phyloP scores from a whole-genome alignment of 2,113 vertebrate species.

The Rutilus rutilus region DNA sequence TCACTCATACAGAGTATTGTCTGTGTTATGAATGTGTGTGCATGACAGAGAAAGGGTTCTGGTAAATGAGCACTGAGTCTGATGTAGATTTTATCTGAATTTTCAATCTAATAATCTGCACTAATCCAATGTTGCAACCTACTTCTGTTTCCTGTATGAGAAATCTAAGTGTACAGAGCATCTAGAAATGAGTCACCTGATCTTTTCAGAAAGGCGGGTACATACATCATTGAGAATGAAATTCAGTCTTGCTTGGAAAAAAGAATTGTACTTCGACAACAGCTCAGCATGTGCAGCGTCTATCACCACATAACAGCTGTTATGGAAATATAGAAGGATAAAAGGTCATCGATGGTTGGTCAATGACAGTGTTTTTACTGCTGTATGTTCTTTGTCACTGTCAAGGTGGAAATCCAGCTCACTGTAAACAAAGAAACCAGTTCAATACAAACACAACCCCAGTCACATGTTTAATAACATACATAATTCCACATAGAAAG shows the following conservation, averaged over 20 bases:
- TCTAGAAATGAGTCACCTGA: neutral
- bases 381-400: neutral
- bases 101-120: constrained; percentile 27
- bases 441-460: neutral
- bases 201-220: neutral
- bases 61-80: neutral
- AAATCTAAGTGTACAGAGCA: neutral
- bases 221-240: neutral
- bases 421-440: neutral
- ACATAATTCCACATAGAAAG: neutral
- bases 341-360: neutral
- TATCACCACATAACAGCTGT: constrained; percentile 4
- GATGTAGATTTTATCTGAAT: constrained; percentile 12
- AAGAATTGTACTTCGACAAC: neutral
- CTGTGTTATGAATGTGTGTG: neutral
- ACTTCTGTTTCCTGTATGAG: neutral
- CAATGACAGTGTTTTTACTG: neutral
- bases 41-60: constrained; percentile 2
- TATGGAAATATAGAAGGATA: neutral
- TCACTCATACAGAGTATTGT: neutral
- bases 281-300: neutral
- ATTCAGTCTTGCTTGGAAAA: constrained; percentile 2
- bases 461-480: neutral
- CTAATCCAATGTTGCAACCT: neutral
- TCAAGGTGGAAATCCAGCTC: neutral